These are phyloP conservation scores for Oenanthe oenanthe DNA, from an alignment of 2,113 vertebrate species.

Conservation along the genomic window DNA sequence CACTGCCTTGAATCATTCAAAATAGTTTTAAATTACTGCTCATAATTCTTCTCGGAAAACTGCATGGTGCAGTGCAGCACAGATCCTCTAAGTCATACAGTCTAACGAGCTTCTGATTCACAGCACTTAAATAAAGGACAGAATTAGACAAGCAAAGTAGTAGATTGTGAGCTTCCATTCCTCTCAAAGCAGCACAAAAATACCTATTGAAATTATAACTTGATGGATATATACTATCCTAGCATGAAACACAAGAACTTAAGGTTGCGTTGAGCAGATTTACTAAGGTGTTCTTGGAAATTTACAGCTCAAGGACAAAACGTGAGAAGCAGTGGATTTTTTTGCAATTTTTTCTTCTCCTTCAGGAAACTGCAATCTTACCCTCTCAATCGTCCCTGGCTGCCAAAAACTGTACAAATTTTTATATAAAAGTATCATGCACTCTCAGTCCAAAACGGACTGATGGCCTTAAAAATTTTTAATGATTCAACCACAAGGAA, in stretches of 20 bases:
- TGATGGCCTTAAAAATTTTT: background rate
- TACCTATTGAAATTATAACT: background rate
- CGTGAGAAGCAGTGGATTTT: background rate
- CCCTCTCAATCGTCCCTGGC: background rate
- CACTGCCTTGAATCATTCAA: background rate
- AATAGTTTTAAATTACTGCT: background rate
- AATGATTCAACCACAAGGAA: background rate
- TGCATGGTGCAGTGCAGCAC: background rate
- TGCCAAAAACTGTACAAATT: background rate
- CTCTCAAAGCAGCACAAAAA: background rate
- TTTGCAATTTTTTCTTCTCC: background rate
- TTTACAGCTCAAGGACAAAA: slow-evolving; percentile 63
- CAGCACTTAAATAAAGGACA: background rate
- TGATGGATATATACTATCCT: background rate
- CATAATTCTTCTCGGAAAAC: background rate
- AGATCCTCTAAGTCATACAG: background rate
- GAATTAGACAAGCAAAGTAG: slow-evolving; percentile 17
- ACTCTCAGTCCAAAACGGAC: background rate
- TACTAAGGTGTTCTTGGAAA: slow-evolving; percentile 63
- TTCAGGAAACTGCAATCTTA: background rate
- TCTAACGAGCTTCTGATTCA: background rate
- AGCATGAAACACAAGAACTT: slow-evolving; percentile 28
- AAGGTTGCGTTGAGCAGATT: slow-evolving; percentile 38
- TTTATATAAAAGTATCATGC: background rate
- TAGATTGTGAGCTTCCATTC: background rate